Base-by-base conservation (phyloP, 2,113 vertebrate genomes). In the Oxyura jamaicensis region DNA sequence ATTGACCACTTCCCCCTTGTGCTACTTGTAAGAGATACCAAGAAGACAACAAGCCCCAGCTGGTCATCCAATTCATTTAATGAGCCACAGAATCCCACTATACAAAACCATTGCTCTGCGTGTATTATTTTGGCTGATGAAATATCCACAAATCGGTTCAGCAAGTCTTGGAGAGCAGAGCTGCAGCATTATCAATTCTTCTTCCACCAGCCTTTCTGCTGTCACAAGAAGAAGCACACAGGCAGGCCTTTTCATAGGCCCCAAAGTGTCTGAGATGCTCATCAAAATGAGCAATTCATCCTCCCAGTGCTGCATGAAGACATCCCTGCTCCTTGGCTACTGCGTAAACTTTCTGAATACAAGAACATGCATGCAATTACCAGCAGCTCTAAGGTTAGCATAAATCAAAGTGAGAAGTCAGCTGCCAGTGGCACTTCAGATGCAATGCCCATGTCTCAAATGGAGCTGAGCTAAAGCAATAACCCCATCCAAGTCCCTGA, bases 351-450 rank as follows among this genome's bases (percentile, higher is more conserved):
- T 62, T 88, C 96, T 89, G 94, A 95, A 87, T 94, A 76, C 78
- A 79, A 44, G 86, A 87, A 94, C 83, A 87, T 44, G 91, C 95
- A 94, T 87, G 93, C 87, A 86, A 96, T 97, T 97, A 96, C 83
- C 83, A 91, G 74, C 88, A 96, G 95, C 88, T 68, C 95, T 76
- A 89, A 96, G 91, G 96, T 92, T 91, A 95, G 74, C 96, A 93
- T 91, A 94, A 97, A 97, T 95, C 92, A 94, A 92, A 95, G 83
- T 50, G 63, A 97, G 93, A 95, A 96, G 93, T 97, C 96, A 96
- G 96, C 96, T 97, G 96, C 92, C 96, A 93, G 67, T 79, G 92
- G 93, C 91, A 86, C 81, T 97, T 97, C 78, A 96, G 83, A 87
- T 26, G 88, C 83, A 77, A 73, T 95, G 86, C 88, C 92, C 88